Base-by-base conservation (phyloP, 1,140 invertebrate genomes). In the Maniola jurtina region DNA sequence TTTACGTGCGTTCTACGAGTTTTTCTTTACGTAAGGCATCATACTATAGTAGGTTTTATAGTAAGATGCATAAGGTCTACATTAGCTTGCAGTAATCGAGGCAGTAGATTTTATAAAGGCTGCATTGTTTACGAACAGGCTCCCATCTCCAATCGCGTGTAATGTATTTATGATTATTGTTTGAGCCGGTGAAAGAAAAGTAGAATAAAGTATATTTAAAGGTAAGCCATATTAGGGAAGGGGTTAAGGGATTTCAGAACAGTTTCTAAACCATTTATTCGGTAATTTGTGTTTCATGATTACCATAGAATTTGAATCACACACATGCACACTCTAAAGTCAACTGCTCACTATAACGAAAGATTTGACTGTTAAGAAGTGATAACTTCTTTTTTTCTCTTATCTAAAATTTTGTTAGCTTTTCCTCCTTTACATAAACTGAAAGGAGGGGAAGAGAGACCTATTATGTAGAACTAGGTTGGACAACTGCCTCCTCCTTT, bases 81-180 rank as follows among this genome's bases (percentile, higher is more conserved):
- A 40, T 52, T 71, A 11, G 10, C 7, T 5, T 56, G 38, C 7
- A 8, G 1, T 33, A 3, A 48, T 42, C 1, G 25, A 55, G 10
- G 38, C 61, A 62, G 16, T 40, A 36, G 42, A 47, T 71, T 56
- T 38, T 60, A 67, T 56, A 68, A 67, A 68, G 80, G 76, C 75
- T 75, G 73, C 75, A 71, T 80, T 88, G 87, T 89, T 89, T 87
- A 86, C 83, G 80, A 76, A 73, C 77, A 68, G 83, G 84, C 81
- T 89, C 80, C 71, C 75, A 75, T 79, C 76, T 77, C 76, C 80
- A 86, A 88, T 88, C 78, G 86, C 63, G 78, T 82, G 86, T 88
- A 88, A 88, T 88, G 86, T 88, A 88, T 88, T 86, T 88, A 88
- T 88, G 84, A 88, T 88, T 86, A 86, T 88, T 88, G 84, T 77